Percentiles rank a stretch among this genome's conserved stretches.
Conservation (phyloP, 2,113 vertebrate genomes). For the Catharus minimus region DNA sequence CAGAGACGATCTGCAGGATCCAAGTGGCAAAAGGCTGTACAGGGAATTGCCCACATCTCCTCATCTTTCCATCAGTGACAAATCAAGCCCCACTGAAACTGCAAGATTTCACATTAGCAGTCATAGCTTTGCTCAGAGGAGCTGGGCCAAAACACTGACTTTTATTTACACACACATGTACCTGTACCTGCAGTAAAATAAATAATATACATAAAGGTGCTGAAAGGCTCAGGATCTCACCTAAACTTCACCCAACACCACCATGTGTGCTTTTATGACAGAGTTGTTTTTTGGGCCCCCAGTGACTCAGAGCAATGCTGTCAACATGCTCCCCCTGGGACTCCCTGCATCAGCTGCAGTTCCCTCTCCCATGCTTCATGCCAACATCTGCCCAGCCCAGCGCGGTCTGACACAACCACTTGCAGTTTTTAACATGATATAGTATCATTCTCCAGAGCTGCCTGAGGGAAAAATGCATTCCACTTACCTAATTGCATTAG, state of each 20-base stretch:
- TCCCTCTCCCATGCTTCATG: background rate
- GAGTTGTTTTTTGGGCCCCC: background rate
- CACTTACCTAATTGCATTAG: slow-evolving; percentile 31
- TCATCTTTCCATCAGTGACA: background rate
- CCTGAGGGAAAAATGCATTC: slow-evolving; percentile 24
- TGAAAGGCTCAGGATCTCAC: background rate
- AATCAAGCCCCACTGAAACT: background rate
- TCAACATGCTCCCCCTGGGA: fast-evolving
- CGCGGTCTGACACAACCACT: background rate
- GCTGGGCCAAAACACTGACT: background rate
- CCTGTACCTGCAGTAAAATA: background rate
- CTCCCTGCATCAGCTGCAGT: background rate
- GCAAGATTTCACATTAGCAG: background rate
- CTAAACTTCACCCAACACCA: background rate
- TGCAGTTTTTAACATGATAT: background rate
- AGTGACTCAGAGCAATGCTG: background rate
- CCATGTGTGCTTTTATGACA: background rate
- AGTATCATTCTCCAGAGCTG: slow-evolving; percentile 29
- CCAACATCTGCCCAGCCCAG: background rate
- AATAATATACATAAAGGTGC: background rate
- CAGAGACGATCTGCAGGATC: background rate
- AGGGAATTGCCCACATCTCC: background rate
- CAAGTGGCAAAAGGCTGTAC: fast-evolving
- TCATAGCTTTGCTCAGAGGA: background rate
- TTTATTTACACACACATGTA: fast-evolving